phyloP scores from a whole-genome alignment of 2,888 invertebrate genomes.

The Eupithecia pulchellata region DNA sequence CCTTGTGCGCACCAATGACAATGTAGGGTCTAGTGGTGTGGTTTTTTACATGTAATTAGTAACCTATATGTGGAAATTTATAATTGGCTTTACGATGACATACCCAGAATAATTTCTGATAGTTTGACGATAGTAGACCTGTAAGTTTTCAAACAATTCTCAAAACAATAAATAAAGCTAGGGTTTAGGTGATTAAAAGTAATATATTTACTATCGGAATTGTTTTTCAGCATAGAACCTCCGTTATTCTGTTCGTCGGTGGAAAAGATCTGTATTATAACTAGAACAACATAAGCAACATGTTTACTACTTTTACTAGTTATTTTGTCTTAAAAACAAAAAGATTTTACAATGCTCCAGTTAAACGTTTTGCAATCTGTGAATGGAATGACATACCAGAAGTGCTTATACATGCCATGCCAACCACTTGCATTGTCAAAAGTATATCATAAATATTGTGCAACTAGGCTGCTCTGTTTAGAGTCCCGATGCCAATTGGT shows the following conservation, averaged over 20 bases:
- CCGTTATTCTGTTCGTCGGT: neutral
- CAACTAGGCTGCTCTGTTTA: neutral
- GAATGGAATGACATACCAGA: conserved; percentile 23
- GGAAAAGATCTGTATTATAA: neutral
- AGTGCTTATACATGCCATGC: conserved; percentile 21
- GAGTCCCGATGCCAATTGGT: neutral
- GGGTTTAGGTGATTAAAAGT: too few relatives aligned
- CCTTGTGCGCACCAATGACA: too few relatives aligned
- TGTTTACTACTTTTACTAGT: neutral
- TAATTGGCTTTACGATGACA: too few relatives aligned
- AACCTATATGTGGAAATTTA: too few relatives aligned
- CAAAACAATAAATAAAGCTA: too few relatives aligned
- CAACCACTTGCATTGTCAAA: conserved; percentile 11
- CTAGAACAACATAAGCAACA: neutral
- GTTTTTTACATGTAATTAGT: too few relatives aligned
- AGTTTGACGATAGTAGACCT: too few relatives aligned
- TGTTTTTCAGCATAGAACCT: too few relatives aligned
- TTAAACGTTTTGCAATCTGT: conserved; percentile 14
- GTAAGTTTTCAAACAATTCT: too few relatives aligned
- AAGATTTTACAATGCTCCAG: neutral
- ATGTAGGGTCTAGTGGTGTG: too few relatives aligned
- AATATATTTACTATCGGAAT: too few relatives aligned
- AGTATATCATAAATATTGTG: neutral
- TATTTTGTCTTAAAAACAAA: neutral
- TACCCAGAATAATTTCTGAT: too few relatives aligned